These are phyloP conservation scores for Prorops nasuta DNA, from an alignment of 1,140 invertebrate genomes.

Conservation along the genomic window DNA sequence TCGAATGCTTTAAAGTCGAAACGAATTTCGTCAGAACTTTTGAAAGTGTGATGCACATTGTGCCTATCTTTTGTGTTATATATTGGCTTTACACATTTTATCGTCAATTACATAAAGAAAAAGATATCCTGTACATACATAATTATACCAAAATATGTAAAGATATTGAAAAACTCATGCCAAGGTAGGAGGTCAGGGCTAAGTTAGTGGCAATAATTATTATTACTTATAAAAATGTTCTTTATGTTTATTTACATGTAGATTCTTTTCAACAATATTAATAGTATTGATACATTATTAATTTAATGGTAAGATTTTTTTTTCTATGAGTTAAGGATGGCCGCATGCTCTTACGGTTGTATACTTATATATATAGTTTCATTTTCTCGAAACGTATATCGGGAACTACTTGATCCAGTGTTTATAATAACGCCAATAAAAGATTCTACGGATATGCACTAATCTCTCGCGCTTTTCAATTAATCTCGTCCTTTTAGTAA, in stretches of 20 bases:
- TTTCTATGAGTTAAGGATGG: conserved; percentile 27
- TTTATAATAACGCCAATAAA: conserved; percentile 32
- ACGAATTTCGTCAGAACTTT: neutral
- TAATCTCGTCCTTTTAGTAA: neutral
- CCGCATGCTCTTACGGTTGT: conserved; percentile 31
- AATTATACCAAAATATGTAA: too few species aligned
- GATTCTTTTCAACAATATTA: conserved; percentile 44
- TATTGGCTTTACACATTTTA: too few species aligned
- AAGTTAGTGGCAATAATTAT: conserved; percentile 1
- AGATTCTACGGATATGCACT: conserved; percentile 21
- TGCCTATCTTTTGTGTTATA: neutral
- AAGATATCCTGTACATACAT: neutral
- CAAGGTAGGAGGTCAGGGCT: neutral
- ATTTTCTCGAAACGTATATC: conserved; percentile 25
- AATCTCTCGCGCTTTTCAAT: conserved; percentile 15
- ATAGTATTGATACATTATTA: conserved; percentile 39
- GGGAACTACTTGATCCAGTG: conserved; percentile 17
- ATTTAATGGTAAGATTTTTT: conserved; percentile 27
- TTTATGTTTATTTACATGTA: conserved; percentile 51
- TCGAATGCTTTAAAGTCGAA: neutral
- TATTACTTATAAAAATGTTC: conserved; percentile 45
- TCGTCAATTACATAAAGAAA: too few species aligned
- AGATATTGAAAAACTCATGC: too few species aligned
- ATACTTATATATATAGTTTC: conserved; percentile 17
- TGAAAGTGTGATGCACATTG: neutral